phyloP scores from a whole-genome alignment of 2,888 invertebrate species.

The Latrodectus hesperus region DNA sequence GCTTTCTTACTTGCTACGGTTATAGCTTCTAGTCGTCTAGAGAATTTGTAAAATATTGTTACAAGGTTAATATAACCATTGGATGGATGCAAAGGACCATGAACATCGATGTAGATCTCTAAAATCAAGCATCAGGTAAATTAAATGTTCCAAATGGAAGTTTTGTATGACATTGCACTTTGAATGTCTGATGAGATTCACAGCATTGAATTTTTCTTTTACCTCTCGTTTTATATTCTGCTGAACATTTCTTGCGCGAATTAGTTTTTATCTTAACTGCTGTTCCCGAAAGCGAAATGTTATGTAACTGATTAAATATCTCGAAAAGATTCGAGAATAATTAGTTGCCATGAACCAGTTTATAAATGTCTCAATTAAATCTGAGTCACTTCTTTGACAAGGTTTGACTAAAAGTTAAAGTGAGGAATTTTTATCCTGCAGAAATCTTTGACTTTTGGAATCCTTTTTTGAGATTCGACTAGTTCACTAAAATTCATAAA shows the following conservation, averaged over 20 bases:
- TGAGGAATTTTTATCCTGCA: neutral
- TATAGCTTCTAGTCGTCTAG: conserved; percentile 15
- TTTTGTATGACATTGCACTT: neutral
- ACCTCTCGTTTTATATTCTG: neutral
- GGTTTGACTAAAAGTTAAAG: neutral
- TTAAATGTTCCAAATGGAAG: neutral
- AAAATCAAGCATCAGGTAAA: too few species aligned
- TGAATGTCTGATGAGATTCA: neutral
- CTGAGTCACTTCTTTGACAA: neutral
- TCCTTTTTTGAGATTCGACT: neutral
- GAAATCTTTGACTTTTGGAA: neutral
- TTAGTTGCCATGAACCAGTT: neutral
- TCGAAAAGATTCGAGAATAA: neutral
- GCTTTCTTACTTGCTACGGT: neutral
- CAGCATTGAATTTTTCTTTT: neutral
- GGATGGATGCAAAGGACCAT: conserved; percentile 4
- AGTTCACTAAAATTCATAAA: neutral
- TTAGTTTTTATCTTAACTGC: neutral
- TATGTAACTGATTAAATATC: neutral
- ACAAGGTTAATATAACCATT: neutral
- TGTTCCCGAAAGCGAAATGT: neutral
- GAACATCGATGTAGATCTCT: neutral
- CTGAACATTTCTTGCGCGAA: neutral
- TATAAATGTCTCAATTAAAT: neutral
- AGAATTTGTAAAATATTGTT: conserved; percentile 8